Evolutionary conservation across 2,113 vertebrate species (phyloP).

Genomic region (Alethe castanea): DNA sequence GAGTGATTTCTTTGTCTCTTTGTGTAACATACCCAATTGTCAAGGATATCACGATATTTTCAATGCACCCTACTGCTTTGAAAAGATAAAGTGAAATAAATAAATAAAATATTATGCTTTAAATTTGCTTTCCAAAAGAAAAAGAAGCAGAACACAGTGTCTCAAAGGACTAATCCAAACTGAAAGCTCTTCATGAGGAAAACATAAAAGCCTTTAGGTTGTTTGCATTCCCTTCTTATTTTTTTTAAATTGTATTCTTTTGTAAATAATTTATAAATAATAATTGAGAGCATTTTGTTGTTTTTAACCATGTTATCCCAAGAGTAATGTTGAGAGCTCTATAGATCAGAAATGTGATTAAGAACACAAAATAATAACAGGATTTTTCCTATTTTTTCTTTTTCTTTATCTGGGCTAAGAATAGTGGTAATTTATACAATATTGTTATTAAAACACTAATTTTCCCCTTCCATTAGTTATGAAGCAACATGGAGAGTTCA

Average conservation of each 20-base stretch:
- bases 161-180: neutral
- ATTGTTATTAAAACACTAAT: neutral
- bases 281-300: neutral
- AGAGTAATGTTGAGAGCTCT: neutral
- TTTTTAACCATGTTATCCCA: neutral
- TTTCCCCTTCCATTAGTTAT: neutral
- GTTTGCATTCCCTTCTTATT: neutral
- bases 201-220: neutral
- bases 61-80: neutral
- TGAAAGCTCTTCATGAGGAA: neutral
- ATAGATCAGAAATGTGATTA: neutral
- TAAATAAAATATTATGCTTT: neutral
- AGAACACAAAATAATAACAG: neutral
- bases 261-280: neutral
- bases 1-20: neutral
- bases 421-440: neutral
- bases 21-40: neutral
- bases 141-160: neutral
- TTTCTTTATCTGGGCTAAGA: neutral
- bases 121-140: neutral
- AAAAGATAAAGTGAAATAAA: neutral
- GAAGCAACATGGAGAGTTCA: neutral
- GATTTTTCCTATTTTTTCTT: neutral
- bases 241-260: neutral
- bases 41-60: neutral